Conservation (phyloP, 2,888 invertebrate species). For the Trichopoda pennipes region DNA sequence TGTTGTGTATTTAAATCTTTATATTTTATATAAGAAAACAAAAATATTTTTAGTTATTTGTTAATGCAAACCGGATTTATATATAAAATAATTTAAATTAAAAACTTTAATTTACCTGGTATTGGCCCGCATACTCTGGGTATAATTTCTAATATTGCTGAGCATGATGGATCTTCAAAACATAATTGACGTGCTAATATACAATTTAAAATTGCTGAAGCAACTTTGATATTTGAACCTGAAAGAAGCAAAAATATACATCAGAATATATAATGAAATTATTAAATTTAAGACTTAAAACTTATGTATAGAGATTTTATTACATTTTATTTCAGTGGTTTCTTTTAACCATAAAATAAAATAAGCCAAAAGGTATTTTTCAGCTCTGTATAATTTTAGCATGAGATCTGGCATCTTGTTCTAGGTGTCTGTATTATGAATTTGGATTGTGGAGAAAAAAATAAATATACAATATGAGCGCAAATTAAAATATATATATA, state of each 20-base stretch:
- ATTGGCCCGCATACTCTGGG: slow-evolving; percentile 95
- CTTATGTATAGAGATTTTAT: too few species aligned
- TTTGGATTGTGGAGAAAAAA: too few species aligned
- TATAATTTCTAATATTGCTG: slow-evolving; percentile 94
- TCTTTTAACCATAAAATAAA: too few species aligned
- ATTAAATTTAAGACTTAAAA: background rate
- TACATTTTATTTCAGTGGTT: too few species aligned
- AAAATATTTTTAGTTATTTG: background rate
- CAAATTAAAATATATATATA: too few species aligned
- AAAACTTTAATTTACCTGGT: slow-evolving; percentile 86
- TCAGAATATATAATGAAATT: background rate
- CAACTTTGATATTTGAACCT: slow-evolving; percentile 90
- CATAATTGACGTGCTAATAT: slow-evolving; percentile 93
- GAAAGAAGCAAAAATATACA: slow-evolving; percentile 74
- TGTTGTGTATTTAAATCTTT: background rate
- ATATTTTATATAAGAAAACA: background rate
- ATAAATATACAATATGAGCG: too few species aligned
- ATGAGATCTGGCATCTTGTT: too few species aligned
- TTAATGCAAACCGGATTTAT: background rate
- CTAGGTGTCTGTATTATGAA: too few species aligned
- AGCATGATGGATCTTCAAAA: slow-evolving; percentile 94
- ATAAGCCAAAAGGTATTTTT: too few species aligned
- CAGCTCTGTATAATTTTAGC: too few species aligned
- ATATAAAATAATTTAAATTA: background rate
- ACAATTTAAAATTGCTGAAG: slow-evolving; percentile 92